A percentile compares a stretch with the other conserved stretches of the same genome.
phyloP scores from a whole-genome alignment of 2,113 vertebrate species.

The Triplophysa rosa region DNA sequence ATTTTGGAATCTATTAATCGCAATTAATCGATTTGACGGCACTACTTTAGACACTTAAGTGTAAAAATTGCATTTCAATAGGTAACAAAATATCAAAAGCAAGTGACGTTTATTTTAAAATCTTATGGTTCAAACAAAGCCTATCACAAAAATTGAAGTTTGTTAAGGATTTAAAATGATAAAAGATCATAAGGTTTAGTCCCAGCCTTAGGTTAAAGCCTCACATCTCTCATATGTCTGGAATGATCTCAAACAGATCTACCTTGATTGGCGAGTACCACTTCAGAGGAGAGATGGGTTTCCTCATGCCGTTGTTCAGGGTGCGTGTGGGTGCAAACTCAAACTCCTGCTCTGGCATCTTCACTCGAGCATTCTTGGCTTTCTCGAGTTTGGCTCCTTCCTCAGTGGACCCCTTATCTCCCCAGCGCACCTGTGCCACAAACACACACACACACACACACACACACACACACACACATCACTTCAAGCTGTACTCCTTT shows the following conservation, averaged over 20 bases:
- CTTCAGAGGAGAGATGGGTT: slow-evolving; percentile 74
- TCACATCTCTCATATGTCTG: not conserved
- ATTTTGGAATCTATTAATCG: no score
- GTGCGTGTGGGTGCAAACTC: slow-evolving; percentile 77
- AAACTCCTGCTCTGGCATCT: slow-evolving; percentile 87
- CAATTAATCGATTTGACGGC: no score
- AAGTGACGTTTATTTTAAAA: no score
- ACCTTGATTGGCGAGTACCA: slow-evolving; percentile 99
- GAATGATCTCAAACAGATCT: not conserved
- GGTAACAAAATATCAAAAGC: no score
- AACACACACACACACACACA: slow-evolving; percentile 30
- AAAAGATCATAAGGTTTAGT: no score
- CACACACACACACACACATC: slow-evolving; percentile 20
- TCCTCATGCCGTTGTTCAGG: slow-evolving; percentile 75
- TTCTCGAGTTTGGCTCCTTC: slow-evolving; percentile 97
- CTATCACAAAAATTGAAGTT: no score
- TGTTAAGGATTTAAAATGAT: no score
- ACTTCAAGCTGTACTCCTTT: not conserved
- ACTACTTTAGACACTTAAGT: no score
- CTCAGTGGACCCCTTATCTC: slow-evolving; percentile 95
- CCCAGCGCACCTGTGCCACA: slow-evolving; percentile 89
- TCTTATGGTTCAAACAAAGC: no score
- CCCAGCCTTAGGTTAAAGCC: no score
- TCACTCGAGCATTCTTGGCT: slow-evolving; percentile 92
- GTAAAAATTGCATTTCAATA: no score